A percentile compares a stretch with the other conserved stretches of the same genome.
These are phyloP conservation scores for Hydriomena furcata DNA, from an alignment of 2,888 invertebrate genomes.

Conservation along the genomic window DNA sequence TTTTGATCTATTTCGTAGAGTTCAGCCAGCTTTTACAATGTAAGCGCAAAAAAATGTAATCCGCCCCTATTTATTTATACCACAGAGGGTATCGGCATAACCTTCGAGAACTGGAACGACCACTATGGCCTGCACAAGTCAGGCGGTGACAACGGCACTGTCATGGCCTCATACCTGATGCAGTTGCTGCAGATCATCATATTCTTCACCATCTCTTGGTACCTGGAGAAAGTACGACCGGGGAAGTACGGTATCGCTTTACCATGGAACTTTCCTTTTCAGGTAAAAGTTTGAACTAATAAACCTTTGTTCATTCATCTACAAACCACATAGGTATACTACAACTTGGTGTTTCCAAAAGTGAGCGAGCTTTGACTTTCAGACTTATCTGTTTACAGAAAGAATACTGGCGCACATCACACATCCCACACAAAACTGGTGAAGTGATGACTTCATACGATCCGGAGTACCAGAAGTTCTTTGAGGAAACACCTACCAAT, in stretches of 20 bases:
- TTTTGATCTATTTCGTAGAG: too few species aligned
- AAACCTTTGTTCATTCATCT: too few species aligned
- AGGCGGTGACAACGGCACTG: constrained; percentile 40
- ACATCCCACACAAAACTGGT: constrained; percentile 41
- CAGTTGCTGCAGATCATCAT: constrained; percentile 60
- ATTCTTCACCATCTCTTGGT: constrained; percentile 46
- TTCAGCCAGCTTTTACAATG: too few species aligned
- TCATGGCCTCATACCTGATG: too few species aligned
- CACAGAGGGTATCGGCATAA: constrained; percentile 7
- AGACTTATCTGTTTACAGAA: too few species aligned
- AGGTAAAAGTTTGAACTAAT: constrained; percentile 74
- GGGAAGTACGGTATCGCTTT: constrained; percentile 87
- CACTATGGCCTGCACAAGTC: constrained; percentile 28
- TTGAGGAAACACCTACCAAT: constrained; percentile 47
- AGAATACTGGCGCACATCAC: constrained; percentile 56
- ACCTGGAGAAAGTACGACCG: constrained; percentile 69
- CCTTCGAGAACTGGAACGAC: constrained; percentile 3
- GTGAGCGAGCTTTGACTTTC: too few species aligned
- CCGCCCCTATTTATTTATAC: not conserved
- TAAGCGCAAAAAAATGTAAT: too few species aligned
- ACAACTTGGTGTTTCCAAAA: constrained; percentile 41
- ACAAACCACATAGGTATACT: too few species aligned
- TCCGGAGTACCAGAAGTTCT: constrained; percentile 34
- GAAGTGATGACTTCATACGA: constrained; percentile 37
- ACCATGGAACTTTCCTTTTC: constrained; percentile 85